phyloP scores from a whole-genome alignment of 2,797 vertebrate species.

The Heliangelus exortis region DNA sequence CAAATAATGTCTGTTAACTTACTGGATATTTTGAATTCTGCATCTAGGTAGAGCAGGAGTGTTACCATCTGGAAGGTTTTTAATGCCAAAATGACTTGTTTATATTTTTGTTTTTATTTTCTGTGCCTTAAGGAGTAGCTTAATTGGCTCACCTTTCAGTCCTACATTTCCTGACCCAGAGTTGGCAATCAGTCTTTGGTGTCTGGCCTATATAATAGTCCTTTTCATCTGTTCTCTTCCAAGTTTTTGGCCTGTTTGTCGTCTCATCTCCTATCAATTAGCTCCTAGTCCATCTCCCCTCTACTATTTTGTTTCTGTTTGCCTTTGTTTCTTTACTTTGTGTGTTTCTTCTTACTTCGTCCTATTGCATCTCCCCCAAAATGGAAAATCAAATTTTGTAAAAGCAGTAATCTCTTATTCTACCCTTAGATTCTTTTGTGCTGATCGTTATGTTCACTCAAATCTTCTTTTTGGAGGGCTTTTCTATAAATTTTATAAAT shows the following conservation, averaged over 20 bases:
- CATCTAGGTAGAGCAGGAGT: background rate
- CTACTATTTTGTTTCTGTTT: constrained; percentile 1
- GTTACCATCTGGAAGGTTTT: constrained; percentile 50
- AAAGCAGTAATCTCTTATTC: background rate
- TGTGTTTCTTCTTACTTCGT: background rate
- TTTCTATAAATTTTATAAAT: background rate
- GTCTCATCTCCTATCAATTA: background rate
- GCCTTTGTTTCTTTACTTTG: background rate
- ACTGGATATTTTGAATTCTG: background rate
- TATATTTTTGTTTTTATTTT: constrained; percentile 61
- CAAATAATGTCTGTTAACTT: background rate
- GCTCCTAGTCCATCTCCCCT: background rate
- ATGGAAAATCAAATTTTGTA: background rate
- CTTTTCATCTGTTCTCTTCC: constrained; percentile 51
- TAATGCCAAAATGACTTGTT: constrained; percentile 39
- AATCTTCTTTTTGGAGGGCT: background rate
- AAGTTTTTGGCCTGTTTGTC: constrained; percentile 28
- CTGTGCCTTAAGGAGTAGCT: constrained; percentile 20
- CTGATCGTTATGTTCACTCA: background rate
- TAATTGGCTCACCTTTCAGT: constrained; percentile 18
- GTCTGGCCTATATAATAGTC: background rate
- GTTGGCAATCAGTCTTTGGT: background rate
- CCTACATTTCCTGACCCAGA: constrained; percentile 21
- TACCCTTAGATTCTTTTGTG: background rate
- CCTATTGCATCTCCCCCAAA: background rate